phyloP scores from a whole-genome alignment of 2,113 vertebrate species.

The Dicaeum eximium region DNA sequence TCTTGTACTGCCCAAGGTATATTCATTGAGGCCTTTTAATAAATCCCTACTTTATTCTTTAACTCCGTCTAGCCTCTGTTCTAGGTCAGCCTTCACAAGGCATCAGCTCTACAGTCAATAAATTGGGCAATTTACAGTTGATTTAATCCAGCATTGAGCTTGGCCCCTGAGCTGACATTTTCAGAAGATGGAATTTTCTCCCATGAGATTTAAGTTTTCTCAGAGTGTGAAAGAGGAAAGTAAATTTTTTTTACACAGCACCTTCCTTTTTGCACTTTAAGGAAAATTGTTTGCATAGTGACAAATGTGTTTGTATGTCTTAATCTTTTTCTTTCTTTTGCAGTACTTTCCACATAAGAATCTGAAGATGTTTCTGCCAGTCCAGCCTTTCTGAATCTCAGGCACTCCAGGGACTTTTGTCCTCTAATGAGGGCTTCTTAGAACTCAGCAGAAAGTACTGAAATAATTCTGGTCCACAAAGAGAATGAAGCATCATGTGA shows the following conservation, averaged over 20 bases:
- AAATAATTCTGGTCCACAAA: background rate
- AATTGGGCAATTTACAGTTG: background rate
- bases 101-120: background rate
- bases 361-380: conserved; percentile 74
- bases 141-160: background rate
- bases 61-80: too few species aligned
- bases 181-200: background rate
- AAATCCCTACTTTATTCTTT: too few species aligned
- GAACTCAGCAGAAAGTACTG: background rate
- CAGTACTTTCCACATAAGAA: conserved; percentile 98
- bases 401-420: conserved; percentile 3
- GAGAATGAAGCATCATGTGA: background rate
- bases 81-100: background rate
- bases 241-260: background rate
- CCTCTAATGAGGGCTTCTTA: conserved; percentile 3
- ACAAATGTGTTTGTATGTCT: background rate
- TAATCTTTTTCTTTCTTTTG: conserved; percentile 6
- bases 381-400: conserved; percentile 52
- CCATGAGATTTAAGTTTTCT: background rate
- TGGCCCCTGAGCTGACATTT: background rate
- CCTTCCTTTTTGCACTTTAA: background rate
- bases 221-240: background rate
- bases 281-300: background rate
- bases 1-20: too few species aligned
- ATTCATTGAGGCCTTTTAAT: too few species aligned